phyloP scores from a whole-genome alignment of 2,113 vertebrate species.

The Bufo bufo region DNA sequence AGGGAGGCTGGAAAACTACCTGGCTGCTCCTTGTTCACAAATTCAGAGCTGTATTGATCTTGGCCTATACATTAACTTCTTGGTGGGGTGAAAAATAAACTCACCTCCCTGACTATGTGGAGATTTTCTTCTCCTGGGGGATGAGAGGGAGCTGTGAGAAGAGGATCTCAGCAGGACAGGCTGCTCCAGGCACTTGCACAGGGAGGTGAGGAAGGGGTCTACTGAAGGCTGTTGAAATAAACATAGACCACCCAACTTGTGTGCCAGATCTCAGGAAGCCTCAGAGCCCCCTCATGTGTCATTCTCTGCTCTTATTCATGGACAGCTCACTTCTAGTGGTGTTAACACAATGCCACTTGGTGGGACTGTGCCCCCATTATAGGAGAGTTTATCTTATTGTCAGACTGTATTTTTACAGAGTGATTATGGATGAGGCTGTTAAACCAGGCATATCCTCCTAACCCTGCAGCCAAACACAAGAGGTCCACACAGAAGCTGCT shows the following conservation, averaged over 20 bases:
- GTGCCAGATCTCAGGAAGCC: constrained; percentile 60
- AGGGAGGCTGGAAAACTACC: constrained; percentile 44
- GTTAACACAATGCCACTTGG: constrained; percentile 46
- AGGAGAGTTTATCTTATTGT: constrained; percentile 22
- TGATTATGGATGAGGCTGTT: constrained; percentile 37
- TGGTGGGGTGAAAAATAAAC: constrained; percentile 53
- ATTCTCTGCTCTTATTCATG: constrained; percentile 48
- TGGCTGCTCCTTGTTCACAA: constrained; percentile 48
- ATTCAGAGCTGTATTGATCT: constrained; percentile 40
- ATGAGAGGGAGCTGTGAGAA: constrained; percentile 36
- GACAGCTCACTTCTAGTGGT: constrained; percentile 34
- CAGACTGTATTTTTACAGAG: constrained; percentile 42
- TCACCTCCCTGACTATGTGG: constrained; percentile 38
- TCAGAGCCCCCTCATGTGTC: constrained; percentile 46
- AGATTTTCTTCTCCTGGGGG: constrained; percentile 51
- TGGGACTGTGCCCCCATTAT: constrained; percentile 34
- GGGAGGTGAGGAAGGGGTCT: constrained; percentile 57
- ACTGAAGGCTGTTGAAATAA: constrained; percentile 58
- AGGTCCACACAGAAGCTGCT: constrained; percentile 12
- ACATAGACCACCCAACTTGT: constrained; percentile 61
- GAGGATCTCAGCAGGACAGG: constrained; percentile 50
- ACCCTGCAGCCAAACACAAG: constrained; percentile 3
- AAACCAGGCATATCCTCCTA: constrained; percentile 14
- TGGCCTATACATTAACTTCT: constrained; percentile 52
- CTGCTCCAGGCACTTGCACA: constrained; percentile 43